phyloP scores from a whole-genome alignment of 2,888 invertebrate genomes.

The Thera obeliscata region DNA sequence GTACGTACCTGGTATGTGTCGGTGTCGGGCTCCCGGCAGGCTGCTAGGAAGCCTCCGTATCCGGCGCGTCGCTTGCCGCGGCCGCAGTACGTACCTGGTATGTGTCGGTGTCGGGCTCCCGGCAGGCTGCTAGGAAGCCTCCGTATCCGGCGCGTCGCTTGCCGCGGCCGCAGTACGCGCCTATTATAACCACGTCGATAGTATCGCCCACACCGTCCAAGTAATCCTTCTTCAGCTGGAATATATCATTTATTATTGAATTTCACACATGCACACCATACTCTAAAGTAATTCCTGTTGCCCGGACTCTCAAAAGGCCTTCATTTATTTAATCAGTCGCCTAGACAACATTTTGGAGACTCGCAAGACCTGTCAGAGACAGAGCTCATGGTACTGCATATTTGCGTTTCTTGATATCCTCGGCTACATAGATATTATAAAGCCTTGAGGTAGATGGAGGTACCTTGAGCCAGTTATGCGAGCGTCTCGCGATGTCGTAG shows the following conservation, averaged over 20 bases:
- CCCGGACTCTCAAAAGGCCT: too few species aligned
- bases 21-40: conserved; percentile 94
- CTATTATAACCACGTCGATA: conserved; percentile 97
- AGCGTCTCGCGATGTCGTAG: conserved; percentile 98
- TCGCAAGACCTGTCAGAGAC: too few species aligned
- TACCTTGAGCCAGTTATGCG: conserved; percentile 95
- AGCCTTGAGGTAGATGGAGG: too few species aligned
- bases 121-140: conserved; percentile 97
- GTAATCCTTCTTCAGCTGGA: conserved; percentile 96
- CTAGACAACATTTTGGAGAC: too few species aligned
- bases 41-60: conserved; percentile 97
- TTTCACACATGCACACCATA: too few species aligned
- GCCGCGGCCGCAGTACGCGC: conserved; percentile 96
- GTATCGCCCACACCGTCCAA: conserved; percentile 98
- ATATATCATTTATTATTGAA: background rate
- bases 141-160: conserved; percentile 97
- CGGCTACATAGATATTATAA: too few species aligned
- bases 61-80: conserved; percentile 87
- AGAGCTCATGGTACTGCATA: too few species aligned
- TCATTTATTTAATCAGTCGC: too few species aligned
- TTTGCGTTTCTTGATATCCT: too few species aligned
- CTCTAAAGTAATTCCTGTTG: too few species aligned
- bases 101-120: conserved; percentile 94
- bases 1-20: conserved; percentile 74
- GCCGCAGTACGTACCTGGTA: conserved; percentile 92